Conservation (phyloP, 2,113 vertebrate genomes). For the Ptyas mucosa region DNA sequence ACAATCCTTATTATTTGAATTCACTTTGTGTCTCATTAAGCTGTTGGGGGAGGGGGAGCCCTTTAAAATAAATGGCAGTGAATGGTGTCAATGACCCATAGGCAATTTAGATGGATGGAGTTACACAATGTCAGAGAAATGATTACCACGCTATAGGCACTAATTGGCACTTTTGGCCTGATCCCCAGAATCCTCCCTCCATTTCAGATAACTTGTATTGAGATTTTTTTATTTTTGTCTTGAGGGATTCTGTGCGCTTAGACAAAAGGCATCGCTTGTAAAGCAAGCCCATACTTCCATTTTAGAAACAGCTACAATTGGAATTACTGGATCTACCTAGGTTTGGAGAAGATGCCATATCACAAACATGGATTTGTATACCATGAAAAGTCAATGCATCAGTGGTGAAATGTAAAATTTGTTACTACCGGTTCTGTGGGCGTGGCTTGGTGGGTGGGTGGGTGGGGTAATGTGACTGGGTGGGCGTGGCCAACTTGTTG, state of each 20-base stretch:
- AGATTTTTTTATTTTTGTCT: neutral
- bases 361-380: too few species aligned
- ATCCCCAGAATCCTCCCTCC: neutral
- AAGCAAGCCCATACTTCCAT: neutral
- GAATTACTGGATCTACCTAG: neutral
- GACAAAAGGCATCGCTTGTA: neutral
- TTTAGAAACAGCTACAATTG: neutral
- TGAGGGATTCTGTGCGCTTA: neutral
- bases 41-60: neutral
- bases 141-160: slow-evolving; percentile 9
- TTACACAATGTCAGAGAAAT: slow-evolving; percentile 6
- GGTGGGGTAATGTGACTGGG: too few species aligned
- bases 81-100: slow-evolving; percentile 8
- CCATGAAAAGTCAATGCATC: too few species aligned
- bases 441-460: too few species aligned
- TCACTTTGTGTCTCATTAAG: neutral
- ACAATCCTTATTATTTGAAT: neutral
- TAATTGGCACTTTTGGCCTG: slow-evolving; percentile 23
- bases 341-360: too few species aligned
- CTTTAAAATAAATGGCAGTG: slow-evolving; percentile 18
- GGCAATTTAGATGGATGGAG: slow-evolving; percentile 16
- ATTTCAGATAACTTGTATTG: neutral
- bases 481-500: too few species aligned
- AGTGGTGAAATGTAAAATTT: too few species aligned
- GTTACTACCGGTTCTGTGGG: too few species aligned